Evolutionary conservation across 1,140 invertebrate species (phyloP).

Genomic region (Dendrolimus punctatus): DNA sequence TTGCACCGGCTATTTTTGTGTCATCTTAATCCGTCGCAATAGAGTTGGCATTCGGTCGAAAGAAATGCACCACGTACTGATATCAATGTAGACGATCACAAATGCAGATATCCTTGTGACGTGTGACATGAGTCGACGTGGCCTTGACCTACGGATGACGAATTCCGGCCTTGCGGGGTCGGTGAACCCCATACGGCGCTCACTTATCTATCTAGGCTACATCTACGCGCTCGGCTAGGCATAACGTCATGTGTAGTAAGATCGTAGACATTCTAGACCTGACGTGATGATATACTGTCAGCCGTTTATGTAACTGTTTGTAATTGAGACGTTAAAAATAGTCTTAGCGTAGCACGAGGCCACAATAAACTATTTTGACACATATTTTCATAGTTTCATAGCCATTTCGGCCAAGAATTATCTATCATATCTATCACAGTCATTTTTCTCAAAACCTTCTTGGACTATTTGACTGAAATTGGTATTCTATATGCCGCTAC

Average conservation of each 20-base stretch:
- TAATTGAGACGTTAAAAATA: not conserved
- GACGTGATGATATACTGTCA: conserved; percentile 1
- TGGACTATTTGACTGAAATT: too few species aligned
- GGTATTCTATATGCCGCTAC: too few species aligned
- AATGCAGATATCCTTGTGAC: conserved; percentile 58
- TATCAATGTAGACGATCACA: conserved; percentile 64
- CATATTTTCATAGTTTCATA: too few species aligned
- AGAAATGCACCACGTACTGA: conserved; percentile 21
- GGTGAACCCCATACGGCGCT: conserved; percentile 41
- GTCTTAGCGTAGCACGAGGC: too few species aligned
- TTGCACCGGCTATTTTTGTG: conserved; percentile 48
- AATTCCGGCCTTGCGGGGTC: conserved; percentile 65
- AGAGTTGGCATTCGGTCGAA: conserved; percentile 32
- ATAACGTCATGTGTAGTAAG: conserved; percentile 3
- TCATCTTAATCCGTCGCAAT: conserved; percentile 32
- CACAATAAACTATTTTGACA: too few species aligned
- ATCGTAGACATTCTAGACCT: too few species aligned
- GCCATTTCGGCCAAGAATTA: too few species aligned
- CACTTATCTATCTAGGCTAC: conserved; percentile 39
- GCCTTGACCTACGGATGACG: conserved; percentile 61
- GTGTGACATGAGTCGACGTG: conserved; percentile 44
- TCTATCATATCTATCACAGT: too few species aligned
- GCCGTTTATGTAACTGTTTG: conserved; percentile 4
- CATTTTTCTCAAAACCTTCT: too few species aligned
- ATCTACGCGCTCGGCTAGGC: conserved; percentile 7